Evolutionary conservation across 2,797 vertebrate species (phyloP), one percentile per base, ranked within the genome.

Genomic region (Thamnophis elegans): DNA sequence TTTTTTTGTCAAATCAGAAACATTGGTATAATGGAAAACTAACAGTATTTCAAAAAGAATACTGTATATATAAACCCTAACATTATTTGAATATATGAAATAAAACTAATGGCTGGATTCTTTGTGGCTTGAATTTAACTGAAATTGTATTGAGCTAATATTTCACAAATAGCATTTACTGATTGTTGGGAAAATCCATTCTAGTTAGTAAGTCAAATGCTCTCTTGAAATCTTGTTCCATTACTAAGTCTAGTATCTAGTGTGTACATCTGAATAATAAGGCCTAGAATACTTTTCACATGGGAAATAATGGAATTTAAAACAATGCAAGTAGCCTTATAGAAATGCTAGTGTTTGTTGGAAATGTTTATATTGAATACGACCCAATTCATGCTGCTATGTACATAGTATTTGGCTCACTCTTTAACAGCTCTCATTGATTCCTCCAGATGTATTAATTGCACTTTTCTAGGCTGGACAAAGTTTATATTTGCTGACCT

Each of bases 161-260:
- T 42, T 94, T 94, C 92, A 92, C 95, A 93, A 92, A 93, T 89
- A 86, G 86, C 95, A 94, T 95, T 96, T 96, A 92, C 94, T 96
- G 93, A 96, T 96, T 95, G 56, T 88, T 96, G 94, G 94, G 95
- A 94, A 93, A 60, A 88, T 94, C 93, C 95, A 94, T 95, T 68
- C 91, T 93, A 93, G 88, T 91, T 96, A 47, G 87, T 95, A 92
- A 90, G 95, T 94, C 82, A 85, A 95, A 60, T 59, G 94, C 65
- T 58, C 91, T 88, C 89, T 5, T 94, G 73, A 95, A 90, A 86
- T 87, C 93, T 1, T 92, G 65, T 92, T 95, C 94, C 94, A 55
- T 93, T 90, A 96, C 92, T 82, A 93, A 94, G 92, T 78, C 85
- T 94, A 51, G 53, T 78, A 9, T 22, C 11, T 26, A 36, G 87